Evolutionary conservation across 2,113 vertebrate species (phyloP).

Genomic region (Anoura caudifer): DNA sequence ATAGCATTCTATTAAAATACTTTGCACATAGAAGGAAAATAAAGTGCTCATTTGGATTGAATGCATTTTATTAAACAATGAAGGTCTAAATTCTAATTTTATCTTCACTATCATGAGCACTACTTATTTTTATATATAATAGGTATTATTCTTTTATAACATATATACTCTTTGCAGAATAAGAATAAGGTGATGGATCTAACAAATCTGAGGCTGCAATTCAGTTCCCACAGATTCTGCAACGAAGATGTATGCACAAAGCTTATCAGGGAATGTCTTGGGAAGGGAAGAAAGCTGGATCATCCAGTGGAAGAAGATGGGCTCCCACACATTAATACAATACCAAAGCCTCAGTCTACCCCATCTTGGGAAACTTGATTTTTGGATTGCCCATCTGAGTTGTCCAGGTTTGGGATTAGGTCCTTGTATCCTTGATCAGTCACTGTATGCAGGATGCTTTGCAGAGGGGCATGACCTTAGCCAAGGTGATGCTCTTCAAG

Average conservation of each 20-base stretch:
- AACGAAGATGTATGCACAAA: not conserved
- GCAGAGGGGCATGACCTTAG: not conserved
- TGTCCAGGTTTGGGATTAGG: not conserved
- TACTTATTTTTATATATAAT: constrained; percentile 30
- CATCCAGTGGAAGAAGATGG: not conserved
- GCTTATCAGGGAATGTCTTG: not conserved
- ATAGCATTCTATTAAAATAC: constrained; percentile 42
- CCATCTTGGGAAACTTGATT: rapidly evolving
- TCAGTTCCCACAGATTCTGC: not conserved
- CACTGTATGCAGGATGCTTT: not conserved
- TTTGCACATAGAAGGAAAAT: not conserved
- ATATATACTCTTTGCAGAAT: not conserved
- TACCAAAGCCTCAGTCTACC: not conserved
- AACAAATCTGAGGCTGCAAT: not conserved
- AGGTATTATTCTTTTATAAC: not conserved
- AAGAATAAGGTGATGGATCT: not conserved
- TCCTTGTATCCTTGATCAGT: not conserved
- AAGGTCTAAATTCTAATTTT: constrained; percentile 50
- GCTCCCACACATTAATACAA: not conserved
- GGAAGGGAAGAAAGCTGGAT: not conserved
- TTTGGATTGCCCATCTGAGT: not conserved
- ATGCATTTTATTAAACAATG: constrained; percentile 49
- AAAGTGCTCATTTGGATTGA: constrained; percentile 15
- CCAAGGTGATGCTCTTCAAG: not conserved
- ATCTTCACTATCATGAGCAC: constrained; percentile 20